Percentiles rank a stretch among this genome's conserved stretches.
Evolutionary conservation across 2,888 invertebrate genomes (phyloP).

Genomic region (Drosophila pegasa): DNA sequence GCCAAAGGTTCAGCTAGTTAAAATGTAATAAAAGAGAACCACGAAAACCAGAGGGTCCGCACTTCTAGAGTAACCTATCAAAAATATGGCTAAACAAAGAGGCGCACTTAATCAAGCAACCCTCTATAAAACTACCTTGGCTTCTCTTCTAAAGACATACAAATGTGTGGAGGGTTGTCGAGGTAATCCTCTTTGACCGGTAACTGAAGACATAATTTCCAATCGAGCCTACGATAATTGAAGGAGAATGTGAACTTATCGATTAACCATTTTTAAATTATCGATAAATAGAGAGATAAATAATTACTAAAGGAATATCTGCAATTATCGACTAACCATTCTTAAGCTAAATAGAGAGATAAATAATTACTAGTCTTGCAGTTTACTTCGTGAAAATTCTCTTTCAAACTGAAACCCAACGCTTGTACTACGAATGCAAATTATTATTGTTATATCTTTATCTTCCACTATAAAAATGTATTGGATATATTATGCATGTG

Average conservation of each 20-base stretch:
- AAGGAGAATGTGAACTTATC: not conserved
- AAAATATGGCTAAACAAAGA: not conserved
- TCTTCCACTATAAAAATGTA: no score
- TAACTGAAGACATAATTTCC: not conserved
- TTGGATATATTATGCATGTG: no score
- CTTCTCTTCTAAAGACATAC: slow-evolving; percentile 1
- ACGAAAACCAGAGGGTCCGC: slow-evolving; percentile 19
- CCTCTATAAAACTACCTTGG: slow-evolving; percentile 1
- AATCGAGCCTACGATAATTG: not conserved
- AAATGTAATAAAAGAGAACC: slow-evolving; percentile 15
- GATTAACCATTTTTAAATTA: not conserved
- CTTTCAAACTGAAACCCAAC: no score
- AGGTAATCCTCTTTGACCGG: not conserved
- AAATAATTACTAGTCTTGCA: no score
- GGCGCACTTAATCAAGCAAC: slow-evolving; percentile 31
- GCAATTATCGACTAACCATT: no score
- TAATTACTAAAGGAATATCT: no score
- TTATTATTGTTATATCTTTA: no score
- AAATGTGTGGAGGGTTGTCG: not conserved
- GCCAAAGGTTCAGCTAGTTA: slow-evolving; percentile 18
- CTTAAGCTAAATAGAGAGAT: no score
- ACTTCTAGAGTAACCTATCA: slow-evolving; percentile 19
- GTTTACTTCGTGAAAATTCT: no score
- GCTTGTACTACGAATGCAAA: no score
- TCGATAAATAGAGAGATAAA: no score